Evolutionary conservation across 2,888 invertebrate species (phyloP).

Genomic region (Hemithea aestivaria): DNA sequence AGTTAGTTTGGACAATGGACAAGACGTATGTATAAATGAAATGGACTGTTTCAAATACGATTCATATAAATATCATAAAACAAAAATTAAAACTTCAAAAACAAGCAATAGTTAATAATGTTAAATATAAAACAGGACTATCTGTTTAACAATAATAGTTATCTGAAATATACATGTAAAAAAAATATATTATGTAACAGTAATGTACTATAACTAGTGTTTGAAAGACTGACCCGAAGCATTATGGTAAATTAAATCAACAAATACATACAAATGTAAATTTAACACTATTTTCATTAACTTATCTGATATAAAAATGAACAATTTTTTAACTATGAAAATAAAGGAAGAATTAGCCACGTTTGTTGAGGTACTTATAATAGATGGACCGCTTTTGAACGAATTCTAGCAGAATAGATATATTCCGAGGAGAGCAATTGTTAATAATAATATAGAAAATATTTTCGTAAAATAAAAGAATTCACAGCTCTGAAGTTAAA

Average conservation of each 20-base stretch:
- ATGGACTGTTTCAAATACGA: slow-evolving; percentile 61
- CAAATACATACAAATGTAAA: slow-evolving; percentile 15
- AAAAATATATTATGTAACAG: slow-evolving; percentile 71
- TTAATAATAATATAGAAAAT: too few species aligned
- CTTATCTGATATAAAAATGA: slow-evolving; percentile 9
- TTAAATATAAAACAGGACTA: slow-evolving; percentile 72
- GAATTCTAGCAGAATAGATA: too few species aligned
- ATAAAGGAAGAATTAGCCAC: too few species aligned
- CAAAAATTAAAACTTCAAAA: slow-evolving; percentile 56
- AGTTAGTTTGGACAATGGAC: slow-evolving; percentile 76
- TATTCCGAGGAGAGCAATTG: too few species aligned
- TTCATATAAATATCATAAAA: slow-evolving; percentile 40
- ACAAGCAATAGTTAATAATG: slow-evolving; percentile 60
- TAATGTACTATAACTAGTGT: slow-evolving; percentile 63
- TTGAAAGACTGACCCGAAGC: slow-evolving; percentile 45
- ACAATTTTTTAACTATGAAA: not conserved
- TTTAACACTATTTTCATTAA: slow-evolving; percentile 30
- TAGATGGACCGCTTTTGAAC: too few species aligned
- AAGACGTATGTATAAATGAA: slow-evolving; percentile 63
- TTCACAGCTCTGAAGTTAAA: too few species aligned
- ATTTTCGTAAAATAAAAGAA: too few species aligned
- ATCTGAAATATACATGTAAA: slow-evolving; percentile 75
- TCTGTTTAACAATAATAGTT: slow-evolving; percentile 73
- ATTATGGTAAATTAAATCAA: slow-evolving; percentile 28
- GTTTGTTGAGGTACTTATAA: too few species aligned